Base-by-base conservation (phyloP, 2,888 invertebrate species). In the Phortica okadai region DNA sequence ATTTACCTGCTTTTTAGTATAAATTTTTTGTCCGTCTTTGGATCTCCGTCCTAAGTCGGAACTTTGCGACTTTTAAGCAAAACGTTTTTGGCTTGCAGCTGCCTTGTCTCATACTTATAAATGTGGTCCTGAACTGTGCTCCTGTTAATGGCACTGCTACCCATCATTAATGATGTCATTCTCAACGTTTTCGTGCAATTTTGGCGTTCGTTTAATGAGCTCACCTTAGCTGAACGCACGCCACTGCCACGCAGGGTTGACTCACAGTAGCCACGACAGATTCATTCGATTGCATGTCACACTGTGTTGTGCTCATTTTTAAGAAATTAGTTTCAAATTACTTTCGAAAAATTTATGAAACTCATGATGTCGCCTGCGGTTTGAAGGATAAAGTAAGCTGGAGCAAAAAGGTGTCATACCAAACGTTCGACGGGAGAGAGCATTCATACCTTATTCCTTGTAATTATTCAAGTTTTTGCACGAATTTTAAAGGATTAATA, bases 251-350 rank as follows among this genome's bases (percentile, higher is more conserved):
- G 50, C 50, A 50, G 50, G 8, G 8, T 6, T 50, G 50, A 2
- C 8, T 11, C 50, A 50, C 50, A 50, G 50, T 50, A 50, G 50
- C 3, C 50, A 50, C 14, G 14, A 50, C 8, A 50, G 10, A 50
- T 33, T 33, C 10, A 50, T 50, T 64, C 14, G 64, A 10, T 64
- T 64, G 64, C 64, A 64, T 64, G 64, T 41, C 64, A 14, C 33
- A 33, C 33, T 14, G 25, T 25, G 41, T 64, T 33, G 33, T 41
- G 25, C 25, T 25, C 44, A 67, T 44, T 50, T 44, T 67, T 67
- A 14, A n/a, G 7, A 64, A 67, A 67, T 44, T 67, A n/a, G 67
- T 42, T 16, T 67, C 67, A 67, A 67, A 67, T 67, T 67, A 67
- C 67, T 67, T 67, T 11, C 16, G 10, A 41, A 41, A 67, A 44